Conservation (phyloP, 2,888 invertebrate genomes). For the Leptinotarsa juncta region DNA sequence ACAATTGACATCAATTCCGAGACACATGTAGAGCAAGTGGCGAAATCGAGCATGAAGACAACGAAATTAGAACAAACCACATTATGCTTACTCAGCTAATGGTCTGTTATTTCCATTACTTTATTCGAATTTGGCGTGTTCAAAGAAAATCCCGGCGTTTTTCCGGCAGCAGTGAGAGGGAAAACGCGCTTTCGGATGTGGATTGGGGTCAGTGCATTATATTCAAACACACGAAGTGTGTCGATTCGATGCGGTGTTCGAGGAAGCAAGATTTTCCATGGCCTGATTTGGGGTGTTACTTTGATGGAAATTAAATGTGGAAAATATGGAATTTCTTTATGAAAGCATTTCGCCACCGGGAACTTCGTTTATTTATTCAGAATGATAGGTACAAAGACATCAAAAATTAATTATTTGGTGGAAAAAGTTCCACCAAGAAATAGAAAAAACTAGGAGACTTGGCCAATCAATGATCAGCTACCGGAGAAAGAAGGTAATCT, state of each 20-base stretch:
- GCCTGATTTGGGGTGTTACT: background rate
- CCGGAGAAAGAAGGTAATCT: too few relatives aligned
- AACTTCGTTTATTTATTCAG: too few relatives aligned
- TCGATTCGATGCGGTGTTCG: constrained; percentile 17
- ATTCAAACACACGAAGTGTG: constrained; percentile 30
- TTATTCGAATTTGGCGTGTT: constrained; percentile 30
- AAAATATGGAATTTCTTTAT: too few relatives aligned
- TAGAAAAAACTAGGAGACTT: too few relatives aligned
- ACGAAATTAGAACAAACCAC: constrained; percentile 22
- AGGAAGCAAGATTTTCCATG: background rate
- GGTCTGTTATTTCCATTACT: constrained; percentile 34
- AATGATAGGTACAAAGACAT: too few relatives aligned
- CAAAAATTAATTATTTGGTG: too few relatives aligned
- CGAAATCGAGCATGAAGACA: background rate
- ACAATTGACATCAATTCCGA: background rate
- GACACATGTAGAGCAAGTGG: constrained; percentile 4
- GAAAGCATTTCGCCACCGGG: too few relatives aligned
- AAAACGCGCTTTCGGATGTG: constrained; percentile 16
- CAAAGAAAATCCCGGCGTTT: constrained; percentile 23
- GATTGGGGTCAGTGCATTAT: constrained; percentile 32
- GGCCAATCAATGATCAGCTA: too few relatives aligned
- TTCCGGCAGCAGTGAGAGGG: background rate
- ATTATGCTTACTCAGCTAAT: constrained; percentile 32
- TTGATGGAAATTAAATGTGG: too few relatives aligned
- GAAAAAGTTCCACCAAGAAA: too few relatives aligned